Base-by-base conservation (phyloP, 2,113 vertebrate genomes). In the Noturus placidus region DNA sequence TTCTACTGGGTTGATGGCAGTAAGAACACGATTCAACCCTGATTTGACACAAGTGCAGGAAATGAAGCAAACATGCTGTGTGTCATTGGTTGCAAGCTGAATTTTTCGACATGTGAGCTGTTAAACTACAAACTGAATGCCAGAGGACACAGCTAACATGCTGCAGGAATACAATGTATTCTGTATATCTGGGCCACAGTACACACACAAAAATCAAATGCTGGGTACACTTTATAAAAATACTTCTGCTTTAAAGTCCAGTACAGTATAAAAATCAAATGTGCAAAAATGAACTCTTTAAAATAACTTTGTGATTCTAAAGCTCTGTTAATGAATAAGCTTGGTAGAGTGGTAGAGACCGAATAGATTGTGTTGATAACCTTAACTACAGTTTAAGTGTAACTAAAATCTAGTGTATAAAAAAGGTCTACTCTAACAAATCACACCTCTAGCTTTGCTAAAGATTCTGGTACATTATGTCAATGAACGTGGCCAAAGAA, bases 171-270 rank as follows among this genome's bases (percentile, higher is more conserved):
- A 79, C 14, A 30, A 30, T 30, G 50, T 30, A 33, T 56, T 56
- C n/a, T 78, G 50, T 30, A 77, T n/a, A 76, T 74, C 72, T 76
- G 72, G 72, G 72, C 72, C 42, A 50, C 46, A 76, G 11, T 14
- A 76, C 72, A 27, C 38, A 46, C 20, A 77, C 20, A 46, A 14
- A 77, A 46, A 50, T 42, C 20, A 74, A 42, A 72, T 22, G 8
- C 33, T 72, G 35, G 69, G 35, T 5, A 27, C 72, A 46, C 42
- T 20, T 72, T 38, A 76, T 5, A n/a, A 46, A 56, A 27, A 77
- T 7, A 52, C 74, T 52, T 50, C 50, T 19, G n/a, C 17, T 15
- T 79, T 30, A 50, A 50, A 25, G 50, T 56, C 17, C n/a, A 10
- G 6, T 5, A n/a, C 27, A 33, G 17, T 33, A 35, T 20, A 33